These are phyloP conservation scores for Bombus confusus DNA, from an alignment of 1,140 invertebrate genomes.

Conservation along the genomic window DNA sequence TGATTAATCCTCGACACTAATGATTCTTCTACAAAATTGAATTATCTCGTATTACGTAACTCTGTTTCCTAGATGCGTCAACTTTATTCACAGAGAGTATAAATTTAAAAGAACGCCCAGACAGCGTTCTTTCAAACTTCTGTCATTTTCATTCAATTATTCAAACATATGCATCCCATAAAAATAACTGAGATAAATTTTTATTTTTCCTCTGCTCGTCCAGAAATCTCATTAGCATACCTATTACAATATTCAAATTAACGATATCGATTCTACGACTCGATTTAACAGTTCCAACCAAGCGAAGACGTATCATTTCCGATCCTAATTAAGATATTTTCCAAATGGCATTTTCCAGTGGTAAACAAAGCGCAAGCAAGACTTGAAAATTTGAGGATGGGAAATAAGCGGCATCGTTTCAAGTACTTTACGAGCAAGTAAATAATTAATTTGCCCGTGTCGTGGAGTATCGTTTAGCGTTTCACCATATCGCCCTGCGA, in stretches of 20 bases:
- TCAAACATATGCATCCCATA: neutral
- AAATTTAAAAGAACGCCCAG: neutral
- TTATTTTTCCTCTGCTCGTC: too few relatives aligned
- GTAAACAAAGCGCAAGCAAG: too few relatives aligned
- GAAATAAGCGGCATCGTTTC: neutral
- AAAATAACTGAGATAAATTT: neutral
- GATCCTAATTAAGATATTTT: too few relatives aligned
- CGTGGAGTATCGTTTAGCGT: neutral
- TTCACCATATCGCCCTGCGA: neutral
- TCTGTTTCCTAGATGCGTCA: neutral
- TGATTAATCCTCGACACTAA: neutral
- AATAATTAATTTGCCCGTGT: constrained; percentile 9
- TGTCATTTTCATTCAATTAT: neutral
- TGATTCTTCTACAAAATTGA: neutral
- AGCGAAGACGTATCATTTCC: too few relatives aligned
- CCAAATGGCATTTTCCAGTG: too few relatives aligned
- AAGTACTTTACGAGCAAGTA: neutral
- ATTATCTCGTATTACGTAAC: neutral
- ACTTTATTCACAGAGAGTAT: neutral
- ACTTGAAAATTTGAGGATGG: too few relatives aligned
- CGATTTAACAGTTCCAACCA: too few relatives aligned
- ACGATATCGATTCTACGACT: too few relatives aligned
- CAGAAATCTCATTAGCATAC: too few relatives aligned
- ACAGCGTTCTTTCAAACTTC: neutral
- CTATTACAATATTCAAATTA: too few relatives aligned